Base-by-base conservation (phyloP, 2,113 vertebrate species). In the Camarhynchus parvulus region DNA sequence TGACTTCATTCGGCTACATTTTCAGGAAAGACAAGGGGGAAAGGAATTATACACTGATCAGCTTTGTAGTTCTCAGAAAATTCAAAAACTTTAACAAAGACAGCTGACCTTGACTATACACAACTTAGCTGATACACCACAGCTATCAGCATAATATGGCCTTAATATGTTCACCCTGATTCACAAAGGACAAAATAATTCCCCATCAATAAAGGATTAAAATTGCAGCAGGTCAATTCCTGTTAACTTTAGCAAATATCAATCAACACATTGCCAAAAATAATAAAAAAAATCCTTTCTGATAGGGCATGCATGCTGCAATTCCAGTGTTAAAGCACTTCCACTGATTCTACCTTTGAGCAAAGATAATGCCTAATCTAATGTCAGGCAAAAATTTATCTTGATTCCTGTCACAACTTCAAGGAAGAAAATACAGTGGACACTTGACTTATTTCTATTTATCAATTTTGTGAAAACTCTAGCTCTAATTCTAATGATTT, bases 191-290 rank as follows among this genome's bases (percentile, higher is more conserved):
- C 93, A 95, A 94, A 96, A 96, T 68, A 90, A 93, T 84, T 68
- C 33, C 63, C 73, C 83, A 93, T 96, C 97, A 95, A 95, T 95
- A 96, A 67, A 89, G 94, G 76, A 97, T 88, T 96, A 97, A 94
- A 97, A 96, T 33, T 74, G 83, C 83, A 47, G 5, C 63, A 94
- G 81, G 92, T 95, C 88, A 96, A 91, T 96, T 96, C 72, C 91
- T 84, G 76, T 94, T 86, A 96, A 83, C 83, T 79, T 96, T 25
- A 94, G 85, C 90, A 95, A 96, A 62, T 78, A 88, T 52, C 91
- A 94, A 89, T 95, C 74, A 92, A 85, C 63, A 73, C 47, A 92
- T 90, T 50, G 68, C 39, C 94, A 93, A 93, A 87, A 95, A 90
- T 25, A 95, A 95, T n/a, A 2, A 11, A 73, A 69, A 95, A 95